phyloP scores from a whole-genome alignment of 2,797 vertebrate genomes.

The Heteromormyrus szaboi region DNA sequence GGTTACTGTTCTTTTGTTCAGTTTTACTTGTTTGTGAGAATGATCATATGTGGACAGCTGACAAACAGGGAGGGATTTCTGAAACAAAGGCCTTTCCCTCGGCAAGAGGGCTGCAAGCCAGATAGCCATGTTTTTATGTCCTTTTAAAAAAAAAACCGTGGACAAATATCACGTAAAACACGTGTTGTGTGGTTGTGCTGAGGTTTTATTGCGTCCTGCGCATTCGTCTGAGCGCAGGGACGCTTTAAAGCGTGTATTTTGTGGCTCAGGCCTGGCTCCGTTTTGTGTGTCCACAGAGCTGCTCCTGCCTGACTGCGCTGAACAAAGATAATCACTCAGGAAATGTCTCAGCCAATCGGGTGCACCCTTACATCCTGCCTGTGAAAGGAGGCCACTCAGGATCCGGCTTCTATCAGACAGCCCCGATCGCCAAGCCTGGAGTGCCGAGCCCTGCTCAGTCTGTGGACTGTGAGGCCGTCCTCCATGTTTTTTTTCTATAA shows the following conservation, averaged over 20 bases:
- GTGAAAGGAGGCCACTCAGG: conserved; percentile 72
- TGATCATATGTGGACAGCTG: conserved; percentile 31
- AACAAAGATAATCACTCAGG: conserved; percentile 98
- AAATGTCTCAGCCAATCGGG: conserved; percentile 90
- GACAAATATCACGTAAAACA: background rate
- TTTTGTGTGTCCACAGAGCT: conserved; percentile 69
- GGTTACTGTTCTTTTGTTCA: background rate
- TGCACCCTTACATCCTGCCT: conserved; percentile 75
- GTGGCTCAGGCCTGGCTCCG: conserved; percentile 68
- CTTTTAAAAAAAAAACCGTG: background rate
- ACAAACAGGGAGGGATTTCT: conserved; percentile 35
- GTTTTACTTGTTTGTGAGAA: conserved; percentile 22
- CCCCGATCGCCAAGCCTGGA: conserved; percentile 82
- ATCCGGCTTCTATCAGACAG: conserved; percentile 76
- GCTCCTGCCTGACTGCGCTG: conserved; percentile 73
- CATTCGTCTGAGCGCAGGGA: background rate
- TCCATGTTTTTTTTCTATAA: conserved; percentile 99
- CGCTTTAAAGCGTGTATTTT: conserved; percentile 29
- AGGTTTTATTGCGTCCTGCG: background rate
- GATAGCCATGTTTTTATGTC: conserved; percentile 17
- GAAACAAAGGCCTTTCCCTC: conserved; percentile 38
- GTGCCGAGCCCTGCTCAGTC: conserved; percentile 85
- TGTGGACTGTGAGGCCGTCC: conserved; percentile 94
- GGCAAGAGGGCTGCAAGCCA: conserved; percentile 24
- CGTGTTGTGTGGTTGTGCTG: conserved; percentile 8